These are phyloP conservation scores for Myiotriccus ornatus DNA, from an alignment of 2,797 vertebrate genomes.

Conservation along the genomic window DNA sequence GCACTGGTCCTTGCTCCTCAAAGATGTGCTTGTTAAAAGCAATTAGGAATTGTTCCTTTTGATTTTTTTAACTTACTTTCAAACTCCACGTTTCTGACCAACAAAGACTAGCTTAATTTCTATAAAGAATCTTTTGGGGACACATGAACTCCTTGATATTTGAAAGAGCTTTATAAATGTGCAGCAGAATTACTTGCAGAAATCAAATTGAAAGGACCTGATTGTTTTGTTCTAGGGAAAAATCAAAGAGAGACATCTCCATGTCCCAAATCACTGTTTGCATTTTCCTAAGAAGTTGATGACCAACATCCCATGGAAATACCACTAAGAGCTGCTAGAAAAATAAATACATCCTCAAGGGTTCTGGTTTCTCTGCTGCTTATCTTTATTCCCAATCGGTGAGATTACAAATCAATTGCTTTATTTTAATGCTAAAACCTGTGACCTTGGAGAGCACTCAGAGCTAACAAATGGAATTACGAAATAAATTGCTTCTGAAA, in stretches of 20 bases:
- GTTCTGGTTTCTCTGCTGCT: background rate
- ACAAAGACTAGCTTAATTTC: background rate
- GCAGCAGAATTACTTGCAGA: background rate
- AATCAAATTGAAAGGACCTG: background rate
- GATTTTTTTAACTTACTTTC: background rate
- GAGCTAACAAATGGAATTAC: background rate
- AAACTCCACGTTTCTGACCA: background rate
- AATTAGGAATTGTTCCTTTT: background rate
- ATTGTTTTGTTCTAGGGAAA: background rate
- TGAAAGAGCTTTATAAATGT: background rate
- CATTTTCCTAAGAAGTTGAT: background rate
- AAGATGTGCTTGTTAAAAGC: background rate
- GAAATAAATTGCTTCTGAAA: conserved; percentile 20
- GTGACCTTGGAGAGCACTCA: background rate
- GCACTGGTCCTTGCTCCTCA: background rate
- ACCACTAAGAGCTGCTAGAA: background rate
- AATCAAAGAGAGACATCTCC: background rate
- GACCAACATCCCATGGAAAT: background rate
- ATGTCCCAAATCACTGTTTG: background rate
- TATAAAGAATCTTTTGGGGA: background rate
- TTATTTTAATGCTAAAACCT: conserved; percentile 24
- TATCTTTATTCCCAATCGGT: background rate
- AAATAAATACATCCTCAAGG: background rate
- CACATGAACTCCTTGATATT: background rate
- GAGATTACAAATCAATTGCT: background rate